Base-by-base conservation (phyloP, 2,113 vertebrate species). In the Phyllostomus hastatus region DNA sequence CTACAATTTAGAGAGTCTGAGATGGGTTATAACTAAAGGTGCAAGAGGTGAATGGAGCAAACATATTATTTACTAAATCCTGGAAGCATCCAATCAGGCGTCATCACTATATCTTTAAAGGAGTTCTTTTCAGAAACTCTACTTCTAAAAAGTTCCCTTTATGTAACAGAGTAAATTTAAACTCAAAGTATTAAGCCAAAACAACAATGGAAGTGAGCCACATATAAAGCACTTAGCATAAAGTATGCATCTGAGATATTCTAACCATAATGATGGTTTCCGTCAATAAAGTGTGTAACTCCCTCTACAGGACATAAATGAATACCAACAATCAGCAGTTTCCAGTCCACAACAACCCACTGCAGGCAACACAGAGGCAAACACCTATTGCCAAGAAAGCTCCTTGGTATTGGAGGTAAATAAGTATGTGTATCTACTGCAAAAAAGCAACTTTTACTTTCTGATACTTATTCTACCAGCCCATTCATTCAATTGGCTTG, bases 171-270 rank as follows among this genome's bases (percentile, higher is more conserved):
- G 24, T 84, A 93, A 87, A 91, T 54, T 83, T 78, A 91, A 88
- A 93, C 70, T 79, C 43, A 78, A 89, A 33, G n/a, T 92, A 87
- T 31, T 87, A 87, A 78, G 59, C 31, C 90, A 90, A 88, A 95
- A 90, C 38, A 79, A 91, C 35, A 82, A 83, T 35, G 20, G n/a
- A 94, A 72, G 38, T n/a, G 5, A 41, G 66, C 43, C 66, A 76
- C n/a, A n/a, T 20, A 90, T 41, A 76, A 81, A 91, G 28, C 76
- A 78, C 24, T 72, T 43, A 57, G 22, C 43, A 52, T 20, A 93
- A 73, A 91, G 72, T 69, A 69, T 20, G 19, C 57, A 67, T 50
- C 41, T 66, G 80, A 90, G 15, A 93, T 41, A 33, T 2, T 33
- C 38, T 31, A 26, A 61, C 38, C 19, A 33, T 90, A 59, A 66